phyloP scores from a whole-genome alignment of 2,113 vertebrate species.

The Smithornis capensis region DNA sequence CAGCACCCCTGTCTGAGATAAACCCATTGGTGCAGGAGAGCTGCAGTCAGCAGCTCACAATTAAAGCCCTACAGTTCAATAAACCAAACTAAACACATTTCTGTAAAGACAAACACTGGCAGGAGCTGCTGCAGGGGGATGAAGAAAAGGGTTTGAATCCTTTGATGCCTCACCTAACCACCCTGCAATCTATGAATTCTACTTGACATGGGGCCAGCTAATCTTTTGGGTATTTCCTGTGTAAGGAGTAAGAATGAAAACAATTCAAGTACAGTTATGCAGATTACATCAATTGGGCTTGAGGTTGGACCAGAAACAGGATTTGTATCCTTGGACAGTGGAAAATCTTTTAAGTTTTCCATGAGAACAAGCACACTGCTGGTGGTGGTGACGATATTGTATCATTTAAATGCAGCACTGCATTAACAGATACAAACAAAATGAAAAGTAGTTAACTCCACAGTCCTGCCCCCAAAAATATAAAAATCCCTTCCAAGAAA shows the following conservation, averaged over 20 bases:
- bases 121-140: background rate
- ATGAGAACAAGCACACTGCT: background rate
- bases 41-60: background rate
- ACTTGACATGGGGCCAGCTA: background rate
- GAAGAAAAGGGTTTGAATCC: background rate
- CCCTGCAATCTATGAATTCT: background rate
- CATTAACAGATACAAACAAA: background rate
- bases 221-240: background rate
- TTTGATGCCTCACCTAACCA: background rate
- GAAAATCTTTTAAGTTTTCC: background rate
- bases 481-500: background rate
- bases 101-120: background rate
- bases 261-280: background rate
- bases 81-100: background rate
- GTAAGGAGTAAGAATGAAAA: background rate
- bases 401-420: background rate
- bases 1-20: background rate
- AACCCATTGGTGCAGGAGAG: rapidly evolving
- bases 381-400: rapidly evolving
- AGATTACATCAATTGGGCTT: background rate
- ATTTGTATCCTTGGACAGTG: background rate
- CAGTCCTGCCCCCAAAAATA: background rate
- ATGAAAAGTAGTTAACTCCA: rapidly evolving
- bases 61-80: background rate
- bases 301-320: background rate